Base-by-base conservation (phyloP, 1,140 invertebrate species). In the Melipona quadrifasciata region DNA sequence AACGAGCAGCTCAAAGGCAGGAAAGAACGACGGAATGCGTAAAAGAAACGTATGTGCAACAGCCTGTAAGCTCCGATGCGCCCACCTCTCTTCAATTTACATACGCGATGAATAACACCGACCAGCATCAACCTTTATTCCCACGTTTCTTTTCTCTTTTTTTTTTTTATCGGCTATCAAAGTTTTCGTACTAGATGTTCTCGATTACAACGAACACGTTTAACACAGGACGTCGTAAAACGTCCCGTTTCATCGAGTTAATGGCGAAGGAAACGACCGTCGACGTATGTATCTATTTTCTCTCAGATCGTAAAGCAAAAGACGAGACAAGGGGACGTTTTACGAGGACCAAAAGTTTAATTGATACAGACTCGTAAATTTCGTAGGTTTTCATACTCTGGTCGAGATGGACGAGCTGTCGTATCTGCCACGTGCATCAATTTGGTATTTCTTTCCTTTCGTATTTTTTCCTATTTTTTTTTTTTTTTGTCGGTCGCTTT, bases 281-380 rank as follows among this genome's bases (percentile, higher is more conserved):
- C 16, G 67, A 79, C 47, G 27, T 55, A 71, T 55, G 39, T 47
- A 39, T 72, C 27, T 34, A 78, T 31, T 39, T 24, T 27, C 19
- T 19, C 0, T 0, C 16, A 53, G 55, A 16, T 27, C 55, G 67
- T 79, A 71, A 79, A 79, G 19, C 12, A 27, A 12, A 4, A 11
- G 8, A 57, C 16, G 11, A 31, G 19, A 34, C 65, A 55, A 71
- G 34, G n/a, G n/a, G n/a, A n/a, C 57, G 24, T 8, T 74, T 76
- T 82, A 83, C 58, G 64, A 51, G 21, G 24, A 4, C 8, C 14
- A 19, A 21, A 6, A 16, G n/a, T 74, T 74, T 80, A 80, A 84
- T 84, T 67, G 58, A 57, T 64, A 73, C 67, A 51, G 34, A 4
- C 2, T 19, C 58, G 16, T 80, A 73, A 84, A 79, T 51, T 78